Evolutionary conservation across 2,797 vertebrate genomes (phyloP).

Genomic region (Sebastes itinus): DNA sequence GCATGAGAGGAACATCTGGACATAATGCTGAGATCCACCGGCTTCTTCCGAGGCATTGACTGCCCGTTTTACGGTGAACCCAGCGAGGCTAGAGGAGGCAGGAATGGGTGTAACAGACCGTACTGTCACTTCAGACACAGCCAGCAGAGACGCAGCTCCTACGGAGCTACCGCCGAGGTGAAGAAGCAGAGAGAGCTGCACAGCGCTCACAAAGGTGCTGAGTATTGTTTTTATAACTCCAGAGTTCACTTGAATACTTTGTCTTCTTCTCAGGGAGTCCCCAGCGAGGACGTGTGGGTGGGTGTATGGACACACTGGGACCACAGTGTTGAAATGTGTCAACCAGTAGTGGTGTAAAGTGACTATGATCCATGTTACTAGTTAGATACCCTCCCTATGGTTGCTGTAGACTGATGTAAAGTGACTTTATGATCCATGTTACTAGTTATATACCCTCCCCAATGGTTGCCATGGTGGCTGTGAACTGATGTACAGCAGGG

Average conservation of each 20-base stretch:
- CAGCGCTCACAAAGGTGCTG: slow-evolving; percentile 72
- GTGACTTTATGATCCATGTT: too few species aligned
- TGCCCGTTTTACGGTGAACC: slow-evolving; percentile 88
- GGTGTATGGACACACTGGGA: too few species aligned
- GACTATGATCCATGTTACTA: neutral
- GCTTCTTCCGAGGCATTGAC: slow-evolving; percentile 95
- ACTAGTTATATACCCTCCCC: too few species aligned
- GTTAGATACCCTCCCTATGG: fast-evolving
- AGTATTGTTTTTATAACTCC: neutral
- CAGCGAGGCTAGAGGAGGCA: slow-evolving; percentile 65
- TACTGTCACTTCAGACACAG: slow-evolving; percentile 97
- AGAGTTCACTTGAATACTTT: neutral
- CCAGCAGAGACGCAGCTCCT: slow-evolving; percentile 71
- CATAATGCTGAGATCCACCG: slow-evolving; percentile 92
- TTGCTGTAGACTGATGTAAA: neutral
- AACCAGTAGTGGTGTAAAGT: neutral
- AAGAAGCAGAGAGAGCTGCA: slow-evolving; percentile 64
- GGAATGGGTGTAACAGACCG: slow-evolving; percentile 88
- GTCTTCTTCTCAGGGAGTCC: neutral
- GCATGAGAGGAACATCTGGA: slow-evolving; percentile 71
- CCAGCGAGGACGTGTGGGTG: neutral
- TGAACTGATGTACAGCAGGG: too few species aligned
- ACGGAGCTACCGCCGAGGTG: slow-evolving; percentile 59
- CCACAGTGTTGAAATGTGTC: neutral
- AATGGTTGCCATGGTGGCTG: too few species aligned